Percentiles rank a stretch among this genome's conserved stretches.
Conservation (phyloP, 2,113 vertebrate genomes). For the Argyrosomus japonicus region DNA sequence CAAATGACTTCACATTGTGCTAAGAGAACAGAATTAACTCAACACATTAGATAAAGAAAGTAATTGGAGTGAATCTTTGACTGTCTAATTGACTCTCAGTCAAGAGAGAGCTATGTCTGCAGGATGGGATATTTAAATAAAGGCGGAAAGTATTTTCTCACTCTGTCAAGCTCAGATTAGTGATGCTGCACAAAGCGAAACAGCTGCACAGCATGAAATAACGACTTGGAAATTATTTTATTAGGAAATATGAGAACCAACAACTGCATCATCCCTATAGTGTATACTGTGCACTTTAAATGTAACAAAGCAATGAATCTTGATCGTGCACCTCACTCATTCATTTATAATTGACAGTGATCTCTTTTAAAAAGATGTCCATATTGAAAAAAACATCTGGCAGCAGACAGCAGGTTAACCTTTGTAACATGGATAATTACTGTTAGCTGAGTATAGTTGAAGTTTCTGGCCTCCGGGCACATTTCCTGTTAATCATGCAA, state of each 20-base stretch:
- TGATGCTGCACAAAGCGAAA: slow-evolving; percentile 14
- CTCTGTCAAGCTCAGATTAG: slow-evolving; percentile 23
- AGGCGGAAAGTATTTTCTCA: slow-evolving; percentile 10
- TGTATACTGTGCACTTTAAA: neutral
- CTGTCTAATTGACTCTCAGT: slow-evolving; percentile 35
- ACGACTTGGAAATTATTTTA: slow-evolving; percentile 8
- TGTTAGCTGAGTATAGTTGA: slow-evolving; percentile 31
- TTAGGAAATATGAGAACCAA: neutral
- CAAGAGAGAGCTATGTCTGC: slow-evolving; percentile 30
- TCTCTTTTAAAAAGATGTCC: neutral
- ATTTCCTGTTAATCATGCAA: slow-evolving; percentile 57
- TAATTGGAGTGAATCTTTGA: slow-evolving; percentile 50
- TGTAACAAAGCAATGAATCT: neutral
- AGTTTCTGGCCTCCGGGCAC: slow-evolving; percentile 33
- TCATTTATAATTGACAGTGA: neutral
- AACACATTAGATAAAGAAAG: slow-evolving; percentile 34
- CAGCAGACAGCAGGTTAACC: slow-evolving; percentile 30
- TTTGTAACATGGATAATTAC: slow-evolving; percentile 44
- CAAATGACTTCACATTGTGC: slow-evolving; percentile 42
- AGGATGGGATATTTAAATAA: slow-evolving; percentile 40
- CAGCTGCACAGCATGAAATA: slow-evolving; percentile 20
- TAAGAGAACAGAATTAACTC: slow-evolving; percentile 39
- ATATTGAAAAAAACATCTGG: slow-evolving; percentile 16
- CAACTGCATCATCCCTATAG: neutral
- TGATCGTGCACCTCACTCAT: neutral